Conservation (phyloP, 1,140 invertebrate genomes). For the Bilobella aurantiaca region DNA sequence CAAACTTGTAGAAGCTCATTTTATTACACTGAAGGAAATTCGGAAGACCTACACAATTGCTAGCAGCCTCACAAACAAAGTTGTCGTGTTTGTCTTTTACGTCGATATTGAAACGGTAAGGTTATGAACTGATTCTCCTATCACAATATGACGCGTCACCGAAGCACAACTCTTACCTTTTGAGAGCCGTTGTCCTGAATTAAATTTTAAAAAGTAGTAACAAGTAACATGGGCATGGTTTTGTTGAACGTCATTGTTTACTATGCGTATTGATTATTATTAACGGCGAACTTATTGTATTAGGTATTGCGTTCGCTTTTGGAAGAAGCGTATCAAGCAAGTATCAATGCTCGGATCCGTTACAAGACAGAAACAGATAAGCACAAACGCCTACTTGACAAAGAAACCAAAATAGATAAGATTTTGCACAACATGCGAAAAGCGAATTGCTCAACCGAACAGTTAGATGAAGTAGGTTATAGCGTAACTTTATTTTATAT, state of each 20-base stretch:
- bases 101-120: not conserved
- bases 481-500: not conserved
- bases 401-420: not conserved
- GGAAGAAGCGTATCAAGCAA: not conserved
- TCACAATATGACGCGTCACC: too few species aligned
- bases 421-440: not conserved
- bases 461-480: not conserved
- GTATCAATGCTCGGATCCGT: not conserved
- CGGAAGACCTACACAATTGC: slow-evolving; percentile 2
- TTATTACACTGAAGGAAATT: not conserved
- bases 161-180: too few species aligned
- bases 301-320: not conserved
- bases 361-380: not conserved
- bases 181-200: not conserved
- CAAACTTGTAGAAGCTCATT: not conserved
- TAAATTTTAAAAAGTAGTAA: not conserved
- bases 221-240: not conserved
- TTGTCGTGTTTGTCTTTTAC: not conserved
- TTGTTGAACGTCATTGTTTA: not conserved
- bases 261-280: not conserved
- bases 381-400: not conserved
- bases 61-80: not conserved
- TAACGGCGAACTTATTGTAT: not conserved
- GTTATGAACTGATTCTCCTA: too few species aligned
- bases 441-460: not conserved